phyloP scores from a whole-genome alignment of 2,113 vertebrate genomes.

The Bujurquina vittata region DNA sequence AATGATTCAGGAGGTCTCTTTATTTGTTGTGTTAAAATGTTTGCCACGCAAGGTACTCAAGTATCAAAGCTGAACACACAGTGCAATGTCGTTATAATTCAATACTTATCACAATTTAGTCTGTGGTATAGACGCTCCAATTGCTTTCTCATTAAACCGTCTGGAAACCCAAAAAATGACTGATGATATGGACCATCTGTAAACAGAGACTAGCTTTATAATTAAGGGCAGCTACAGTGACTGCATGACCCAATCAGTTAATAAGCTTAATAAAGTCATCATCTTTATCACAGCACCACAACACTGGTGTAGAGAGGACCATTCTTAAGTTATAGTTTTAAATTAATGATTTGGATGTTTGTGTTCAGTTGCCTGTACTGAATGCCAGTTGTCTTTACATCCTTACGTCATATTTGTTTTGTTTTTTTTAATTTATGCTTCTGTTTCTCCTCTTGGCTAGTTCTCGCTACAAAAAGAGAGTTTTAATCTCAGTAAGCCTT shows the following conservation, averaged over 20 bases:
- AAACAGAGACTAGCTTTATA: neutral
- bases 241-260: neutral
- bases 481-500: neutral
- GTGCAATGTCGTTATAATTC: neutral
- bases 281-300: neutral
- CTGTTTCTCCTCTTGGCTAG: neutral
- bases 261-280: neutral
- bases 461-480: neutral
- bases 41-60: neutral
- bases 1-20: neutral
- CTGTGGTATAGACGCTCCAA: slow-evolving; percentile 6
- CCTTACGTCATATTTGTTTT: neutral
- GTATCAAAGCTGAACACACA: neutral
- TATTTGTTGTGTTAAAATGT: slow-evolving; percentile 7
- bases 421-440: neutral
- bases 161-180: slow-evolving; percentile 6
- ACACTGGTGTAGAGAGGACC: neutral
- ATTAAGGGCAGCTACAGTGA: neutral
- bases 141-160: slow-evolving; percentile 13
- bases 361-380: neutral
- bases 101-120: slow-evolving; percentile 1
- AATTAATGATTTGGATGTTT: neutral
- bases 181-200: neutral
- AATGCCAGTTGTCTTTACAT: neutral
- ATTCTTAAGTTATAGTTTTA: neutral